Evolutionary conservation across 92 coral and sea anemone species (phyloP), one percentile per base, ranked within the genome.

Genomic region (Bergia sp.): DNA sequence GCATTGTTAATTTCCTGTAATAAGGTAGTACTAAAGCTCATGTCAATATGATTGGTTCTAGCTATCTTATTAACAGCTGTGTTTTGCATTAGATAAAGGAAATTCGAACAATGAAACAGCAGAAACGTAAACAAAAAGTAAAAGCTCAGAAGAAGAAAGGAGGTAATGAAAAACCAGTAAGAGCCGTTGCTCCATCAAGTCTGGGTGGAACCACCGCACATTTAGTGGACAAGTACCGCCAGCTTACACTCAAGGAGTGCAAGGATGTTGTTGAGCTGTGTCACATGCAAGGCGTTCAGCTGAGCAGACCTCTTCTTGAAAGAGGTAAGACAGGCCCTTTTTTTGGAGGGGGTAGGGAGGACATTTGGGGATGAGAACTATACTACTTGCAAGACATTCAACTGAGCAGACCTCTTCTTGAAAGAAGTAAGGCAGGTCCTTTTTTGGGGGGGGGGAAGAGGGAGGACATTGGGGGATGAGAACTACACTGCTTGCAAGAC

Each of bases 271-370:
- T 97, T 13, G 96, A 97, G 61, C 80, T 94, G 21, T 97, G 99
- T 77, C 97, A 97, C 38, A 92, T 97, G 95, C 97, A 97, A 81
- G 99, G 99, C 29, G 96, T 97, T 15, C 96, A 93, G 43, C 88
- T 95, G 2, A 91, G 97, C 91, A 96, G 93, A 77, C 91, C 91
- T 18, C 72, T 94, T 12, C 91, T 97, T 12, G 98, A 89, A 64
- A 92, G 94, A 93, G 98, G 99, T 97, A 57, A 76, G 96, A 29
- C 37, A 16, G 71, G 29, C 43, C 0, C n/a, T 29, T 49, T 43
- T 15, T 61, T 73, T 7, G 53, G 36, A 2, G 81, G 21, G 29
- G 81, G n/a, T 7, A 12, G 44, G 44, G 13, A 4, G 29, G 42
- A n/a, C n/a, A n/a, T n/a, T n/a, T n/a, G n/a, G n/a, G n/a, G n/a